A percentile compares a stretch with the other conserved stretches of the same genome.
These are phyloP conservation scores for Desmodus rotundus DNA, from an alignment of 2,113 vertebrate genomes.

Conservation along the genomic window DNA sequence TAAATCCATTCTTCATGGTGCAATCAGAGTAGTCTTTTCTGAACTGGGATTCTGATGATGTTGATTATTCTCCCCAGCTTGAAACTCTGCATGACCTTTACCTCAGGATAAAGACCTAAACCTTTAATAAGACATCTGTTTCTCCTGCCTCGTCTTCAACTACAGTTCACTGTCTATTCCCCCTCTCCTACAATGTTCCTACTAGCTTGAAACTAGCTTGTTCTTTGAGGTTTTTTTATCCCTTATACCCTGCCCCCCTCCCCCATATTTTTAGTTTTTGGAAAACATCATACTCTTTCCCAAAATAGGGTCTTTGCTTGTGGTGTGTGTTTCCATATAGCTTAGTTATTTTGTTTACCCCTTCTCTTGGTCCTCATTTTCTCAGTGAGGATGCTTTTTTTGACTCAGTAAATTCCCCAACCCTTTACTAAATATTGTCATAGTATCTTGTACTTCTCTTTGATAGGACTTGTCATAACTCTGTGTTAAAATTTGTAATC, in stretches of 20 bases:
- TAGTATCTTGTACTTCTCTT: background rate
- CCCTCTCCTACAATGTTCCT: background rate
- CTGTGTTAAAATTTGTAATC: background rate
- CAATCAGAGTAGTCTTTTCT: background rate
- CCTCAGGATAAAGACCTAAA: background rate
- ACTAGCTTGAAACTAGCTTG: background rate
- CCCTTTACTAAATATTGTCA: background rate
- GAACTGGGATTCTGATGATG: background rate
- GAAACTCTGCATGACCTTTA: background rate
- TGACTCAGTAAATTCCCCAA: background rate
- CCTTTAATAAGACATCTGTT: background rate
- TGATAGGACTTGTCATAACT: background rate
- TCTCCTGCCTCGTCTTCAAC: background rate
- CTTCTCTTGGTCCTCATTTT: constrained; percentile 1
- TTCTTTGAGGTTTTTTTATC: background rate
- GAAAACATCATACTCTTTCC: background rate
- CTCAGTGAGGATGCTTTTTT: background rate
- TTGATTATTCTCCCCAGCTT: background rate
- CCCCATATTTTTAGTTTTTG: background rate
- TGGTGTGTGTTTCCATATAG: background rate
- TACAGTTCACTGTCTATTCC: background rate
- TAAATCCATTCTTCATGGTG: background rate
- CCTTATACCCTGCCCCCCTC: too few relatives aligned
- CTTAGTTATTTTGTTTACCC: background rate
- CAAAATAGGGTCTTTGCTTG: background rate